Percentiles rank a stretch among this genome's conserved stretches.
Conservation (phyloP, 2,888 invertebrate genomes). For the Aphrophora alni region DNA sequence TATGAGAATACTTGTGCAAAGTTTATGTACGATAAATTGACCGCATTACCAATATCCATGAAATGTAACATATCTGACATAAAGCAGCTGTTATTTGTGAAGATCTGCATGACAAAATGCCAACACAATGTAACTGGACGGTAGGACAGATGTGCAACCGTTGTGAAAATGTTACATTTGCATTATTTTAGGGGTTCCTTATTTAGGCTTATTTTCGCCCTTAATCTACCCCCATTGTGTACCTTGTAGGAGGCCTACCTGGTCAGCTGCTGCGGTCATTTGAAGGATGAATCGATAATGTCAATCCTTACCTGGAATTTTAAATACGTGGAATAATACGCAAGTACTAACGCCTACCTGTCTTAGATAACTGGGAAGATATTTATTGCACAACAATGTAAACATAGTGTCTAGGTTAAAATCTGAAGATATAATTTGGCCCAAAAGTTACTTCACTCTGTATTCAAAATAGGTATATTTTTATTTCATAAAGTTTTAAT, state of each 20-base stretch:
- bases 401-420: too few species aligned
- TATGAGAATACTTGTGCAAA: too few species aligned
- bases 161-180: conserved; percentile 17
- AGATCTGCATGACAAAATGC: conserved; percentile 30
- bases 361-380: too few species aligned
- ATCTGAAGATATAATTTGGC: too few species aligned
- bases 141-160: conserved; percentile 16
- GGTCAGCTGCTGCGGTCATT: conserved; percentile 20
- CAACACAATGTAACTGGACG: not conserved
- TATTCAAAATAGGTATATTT: too few species aligned
- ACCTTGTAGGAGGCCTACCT: conserved; percentile 17
- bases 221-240: conserved; percentile 30
- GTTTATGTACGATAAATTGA: too few species aligned
- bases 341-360: too few species aligned
- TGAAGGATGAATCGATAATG: not conserved
- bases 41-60: too few species aligned
- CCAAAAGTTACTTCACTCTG: too few species aligned
- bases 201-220: conserved; percentile 36
- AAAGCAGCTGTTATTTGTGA: not conserved
- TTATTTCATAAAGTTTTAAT: too few species aligned
- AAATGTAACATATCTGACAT: not conserved
- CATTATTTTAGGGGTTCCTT: conserved; percentile 26
- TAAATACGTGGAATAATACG: too few species aligned
- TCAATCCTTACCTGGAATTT: not conserved
- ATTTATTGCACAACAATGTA: too few species aligned